Conservation (phyloP, 1,140 invertebrate species). For the Pygmarrhopalites habei region DNA sequence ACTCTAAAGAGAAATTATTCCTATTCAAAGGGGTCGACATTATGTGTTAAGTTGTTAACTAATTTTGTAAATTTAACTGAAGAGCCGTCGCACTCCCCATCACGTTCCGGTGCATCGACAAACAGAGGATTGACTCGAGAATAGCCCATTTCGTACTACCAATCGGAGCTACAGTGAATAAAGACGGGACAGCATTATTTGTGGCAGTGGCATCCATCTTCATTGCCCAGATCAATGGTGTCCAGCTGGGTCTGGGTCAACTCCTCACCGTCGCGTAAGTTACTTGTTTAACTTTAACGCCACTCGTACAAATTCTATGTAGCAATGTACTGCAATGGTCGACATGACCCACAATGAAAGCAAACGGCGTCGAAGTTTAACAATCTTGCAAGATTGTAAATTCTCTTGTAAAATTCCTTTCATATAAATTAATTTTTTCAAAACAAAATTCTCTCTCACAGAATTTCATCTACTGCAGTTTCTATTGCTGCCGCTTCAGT, state of each 20-base stretch:
- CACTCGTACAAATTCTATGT: not conserved
- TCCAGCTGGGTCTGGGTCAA: constrained; percentile 67
- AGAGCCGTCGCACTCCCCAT: constrained; percentile 90
- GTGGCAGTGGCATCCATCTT: constrained; percentile 81
- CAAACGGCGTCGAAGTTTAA: no score
- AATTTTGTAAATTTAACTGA: no score
- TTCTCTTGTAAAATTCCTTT: no score
- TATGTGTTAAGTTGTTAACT: not conserved
- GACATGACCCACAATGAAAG: no score
- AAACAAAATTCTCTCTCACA: constrained; percentile 45
- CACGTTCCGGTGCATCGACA: constrained; percentile 88
- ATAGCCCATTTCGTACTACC: constrained; percentile 86
- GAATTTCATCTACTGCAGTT: constrained; percentile 82
- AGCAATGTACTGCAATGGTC: no score
- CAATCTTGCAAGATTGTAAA: no score
- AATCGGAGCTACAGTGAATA: constrained; percentile 86
- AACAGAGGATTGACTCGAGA: constrained; percentile 75
- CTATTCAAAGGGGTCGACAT: not conserved
- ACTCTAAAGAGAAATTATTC: constrained; percentile 45
- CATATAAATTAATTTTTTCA: not conserved
- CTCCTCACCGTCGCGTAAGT: constrained; percentile 70
- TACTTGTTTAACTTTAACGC: not conserved
- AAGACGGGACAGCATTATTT: constrained; percentile 90
- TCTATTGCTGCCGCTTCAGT: constrained; percentile 88
- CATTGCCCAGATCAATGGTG: constrained; percentile 83